Conservation (phyloP, 2,113 vertebrate genomes). For the Pseudopipra pipra region DNA sequence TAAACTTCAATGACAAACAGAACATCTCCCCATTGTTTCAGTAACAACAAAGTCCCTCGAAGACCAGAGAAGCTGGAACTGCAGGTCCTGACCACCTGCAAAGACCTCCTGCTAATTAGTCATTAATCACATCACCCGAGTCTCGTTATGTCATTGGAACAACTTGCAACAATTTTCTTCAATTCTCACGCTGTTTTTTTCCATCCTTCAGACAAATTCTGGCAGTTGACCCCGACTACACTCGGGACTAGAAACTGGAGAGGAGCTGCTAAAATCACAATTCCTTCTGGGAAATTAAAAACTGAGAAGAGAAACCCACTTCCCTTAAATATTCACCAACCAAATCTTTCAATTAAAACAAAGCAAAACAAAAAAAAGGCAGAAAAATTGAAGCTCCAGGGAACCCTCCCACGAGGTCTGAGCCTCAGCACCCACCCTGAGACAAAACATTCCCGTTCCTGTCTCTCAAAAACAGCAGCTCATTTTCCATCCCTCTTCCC, state of each 20-base stretch:
- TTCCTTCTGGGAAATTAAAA: background rate
- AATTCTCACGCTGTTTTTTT: background rate
- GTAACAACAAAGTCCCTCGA: background rate
- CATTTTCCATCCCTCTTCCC: background rate
- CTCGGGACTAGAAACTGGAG: background rate
- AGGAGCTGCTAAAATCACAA: background rate
- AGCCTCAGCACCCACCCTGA: background rate
- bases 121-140: background rate
- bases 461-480: background rate
- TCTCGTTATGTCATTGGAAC: background rate
- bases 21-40: fast-evolving
- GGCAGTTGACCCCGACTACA: fast-evolving
- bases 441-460: background rate
- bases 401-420: background rate
- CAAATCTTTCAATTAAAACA: background rate
- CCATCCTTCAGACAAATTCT: background rate
- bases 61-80: background rate
- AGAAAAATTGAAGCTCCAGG: background rate
- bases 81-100: background rate
- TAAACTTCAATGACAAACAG: background rate
- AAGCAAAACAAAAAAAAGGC: too few species aligned
- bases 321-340: background rate
- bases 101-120: background rate
- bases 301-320: background rate
- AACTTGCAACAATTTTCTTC: background rate